Conservation (phyloP, 2,888 invertebrate species). For the Pharmacophagus antenor region DNA sequence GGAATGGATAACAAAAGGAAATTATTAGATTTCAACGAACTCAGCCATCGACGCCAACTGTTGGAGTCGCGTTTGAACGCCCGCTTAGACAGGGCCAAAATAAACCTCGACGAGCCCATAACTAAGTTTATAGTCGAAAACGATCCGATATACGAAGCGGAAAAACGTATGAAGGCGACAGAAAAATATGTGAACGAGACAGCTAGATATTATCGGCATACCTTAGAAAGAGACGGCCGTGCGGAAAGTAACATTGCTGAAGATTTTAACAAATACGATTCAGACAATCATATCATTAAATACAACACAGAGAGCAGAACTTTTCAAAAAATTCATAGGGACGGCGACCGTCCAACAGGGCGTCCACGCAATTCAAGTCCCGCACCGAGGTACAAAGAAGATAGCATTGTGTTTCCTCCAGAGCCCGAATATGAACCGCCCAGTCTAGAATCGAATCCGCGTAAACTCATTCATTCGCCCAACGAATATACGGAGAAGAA, state of each 20-base stretch:
- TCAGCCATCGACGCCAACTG: constrained; percentile 87
- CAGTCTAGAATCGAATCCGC: constrained; percentile 81
- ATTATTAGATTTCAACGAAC: constrained; percentile 77
- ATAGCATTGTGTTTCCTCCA: constrained; percentile 67
- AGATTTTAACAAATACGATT: constrained; percentile 74
- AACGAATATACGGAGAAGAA: constrained; percentile 80
- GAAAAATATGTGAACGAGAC: constrained; percentile 81
- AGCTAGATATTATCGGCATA: constrained; percentile 79
- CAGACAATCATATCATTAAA: constrained; percentile 67
- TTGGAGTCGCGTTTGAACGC: constrained; percentile 88
- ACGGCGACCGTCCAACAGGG: constrained; percentile 62
- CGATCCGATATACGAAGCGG: constrained; percentile 70
- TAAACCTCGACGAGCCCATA: constrained; percentile 62
- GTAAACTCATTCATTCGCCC: constrained; percentile 82
- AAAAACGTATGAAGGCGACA: constrained; percentile 74
- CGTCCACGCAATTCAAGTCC: constrained; percentile 60
- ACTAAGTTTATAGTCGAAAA: constrained; percentile 71
- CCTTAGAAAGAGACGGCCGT: constrained; percentile 79
- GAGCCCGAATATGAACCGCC: constrained; percentile 83
- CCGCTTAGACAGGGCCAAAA: constrained; percentile 63
- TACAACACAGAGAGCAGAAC: constrained; percentile 68
- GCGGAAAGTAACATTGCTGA: constrained; percentile 77
- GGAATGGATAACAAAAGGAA: constrained; percentile 84
- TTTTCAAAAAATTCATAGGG: constrained; percentile 61
- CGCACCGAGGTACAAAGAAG: constrained; percentile 50